Evolutionary conservation across 2,113 vertebrate genomes (phyloP).

Genomic region (Chloroceryle aenea): DNA sequence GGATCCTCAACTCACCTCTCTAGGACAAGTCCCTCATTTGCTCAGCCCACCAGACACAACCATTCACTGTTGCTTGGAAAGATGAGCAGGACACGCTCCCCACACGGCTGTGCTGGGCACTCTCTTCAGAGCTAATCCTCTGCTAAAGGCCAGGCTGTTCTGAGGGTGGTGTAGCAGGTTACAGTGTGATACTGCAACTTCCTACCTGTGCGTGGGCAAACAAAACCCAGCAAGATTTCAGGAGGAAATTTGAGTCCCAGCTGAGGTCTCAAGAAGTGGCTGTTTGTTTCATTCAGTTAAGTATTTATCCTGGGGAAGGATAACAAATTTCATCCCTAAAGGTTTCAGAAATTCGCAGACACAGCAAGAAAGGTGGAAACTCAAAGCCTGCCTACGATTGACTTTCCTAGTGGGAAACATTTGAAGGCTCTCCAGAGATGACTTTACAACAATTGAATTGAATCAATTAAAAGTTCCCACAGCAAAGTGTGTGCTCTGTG

Average conservation of each 20-base stretch:
- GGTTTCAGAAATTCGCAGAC: background rate
- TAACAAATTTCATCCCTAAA: background rate
- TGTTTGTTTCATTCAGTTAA: background rate
- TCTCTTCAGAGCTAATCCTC: background rate
- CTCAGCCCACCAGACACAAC: background rate
- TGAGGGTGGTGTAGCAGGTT: background rate
- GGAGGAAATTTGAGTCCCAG: background rate
- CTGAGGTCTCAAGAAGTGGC: background rate
- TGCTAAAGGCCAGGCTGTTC: background rate
- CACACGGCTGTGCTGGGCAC: background rate
- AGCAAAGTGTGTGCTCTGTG: background rate
- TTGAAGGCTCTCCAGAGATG: background rate
- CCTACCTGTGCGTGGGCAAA: background rate
- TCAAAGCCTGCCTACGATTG: background rate
- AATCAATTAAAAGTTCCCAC: background rate
- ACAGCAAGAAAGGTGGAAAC: background rate
- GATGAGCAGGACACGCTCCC: fast-evolving
- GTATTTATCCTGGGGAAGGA: background rate
- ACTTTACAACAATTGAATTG: background rate
- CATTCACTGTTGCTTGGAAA: background rate
- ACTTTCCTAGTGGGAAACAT: background rate
- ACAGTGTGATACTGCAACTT: background rate
- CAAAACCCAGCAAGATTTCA: background rate
- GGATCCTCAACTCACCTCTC: background rate
- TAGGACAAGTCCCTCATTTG: background rate